Conservation (phyloP, 2,113 vertebrate genomes). For the Catharus fuscescens region DNA sequence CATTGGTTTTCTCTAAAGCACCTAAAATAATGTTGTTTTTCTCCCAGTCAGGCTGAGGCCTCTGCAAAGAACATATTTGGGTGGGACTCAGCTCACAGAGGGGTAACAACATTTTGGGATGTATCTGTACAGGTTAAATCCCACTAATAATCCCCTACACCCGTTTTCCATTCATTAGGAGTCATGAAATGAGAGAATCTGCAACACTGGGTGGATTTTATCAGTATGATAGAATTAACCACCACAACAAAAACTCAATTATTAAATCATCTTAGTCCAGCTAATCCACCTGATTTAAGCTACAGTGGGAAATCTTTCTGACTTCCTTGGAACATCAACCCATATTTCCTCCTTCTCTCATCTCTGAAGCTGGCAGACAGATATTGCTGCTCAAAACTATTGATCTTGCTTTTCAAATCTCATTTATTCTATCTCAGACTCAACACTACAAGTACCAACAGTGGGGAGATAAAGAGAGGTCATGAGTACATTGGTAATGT, state of each 20-base stretch:
- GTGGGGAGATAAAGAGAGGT: background rate
- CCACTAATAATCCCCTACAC: background rate
- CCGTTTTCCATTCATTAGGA: background rate
- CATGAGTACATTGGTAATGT: background rate
- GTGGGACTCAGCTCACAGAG: background rate
- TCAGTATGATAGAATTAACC: background rate
- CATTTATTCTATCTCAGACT: background rate
- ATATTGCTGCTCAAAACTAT: background rate
- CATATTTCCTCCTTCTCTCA: background rate
- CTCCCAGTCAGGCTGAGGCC: background rate
- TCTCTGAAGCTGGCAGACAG: background rate
- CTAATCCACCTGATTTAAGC: background rate
- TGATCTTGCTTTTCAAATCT: background rate
- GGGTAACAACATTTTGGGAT: background rate
- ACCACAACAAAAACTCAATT: background rate
- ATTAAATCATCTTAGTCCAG: background rate
- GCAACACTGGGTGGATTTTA: background rate
- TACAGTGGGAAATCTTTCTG: background rate
- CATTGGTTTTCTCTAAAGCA: background rate
- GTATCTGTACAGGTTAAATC: background rate
- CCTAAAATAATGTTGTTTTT: rapidly evolving
- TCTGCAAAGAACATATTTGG: background rate
- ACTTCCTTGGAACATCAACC: background rate
- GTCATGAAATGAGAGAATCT: background rate
- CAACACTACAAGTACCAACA: background rate